Conservation (phyloP, 2,888 invertebrate genomes). For the Cerastis rubricosa region DNA sequence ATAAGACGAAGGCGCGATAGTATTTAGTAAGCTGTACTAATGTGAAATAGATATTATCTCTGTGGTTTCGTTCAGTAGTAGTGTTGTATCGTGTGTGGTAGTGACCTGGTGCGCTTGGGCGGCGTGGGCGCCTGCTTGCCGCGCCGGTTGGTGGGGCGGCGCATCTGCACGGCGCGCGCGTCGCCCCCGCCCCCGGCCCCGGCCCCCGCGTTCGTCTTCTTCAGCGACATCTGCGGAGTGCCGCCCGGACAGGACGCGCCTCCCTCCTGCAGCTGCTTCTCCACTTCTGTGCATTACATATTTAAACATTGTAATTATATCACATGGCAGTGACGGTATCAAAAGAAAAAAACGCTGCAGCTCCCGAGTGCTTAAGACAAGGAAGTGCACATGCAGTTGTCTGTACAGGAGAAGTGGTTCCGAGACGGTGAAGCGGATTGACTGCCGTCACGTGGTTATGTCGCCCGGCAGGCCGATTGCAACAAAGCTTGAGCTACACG, state of each 20-base stretch:
- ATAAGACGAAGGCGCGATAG: too few species aligned
- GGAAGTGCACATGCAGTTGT: neutral
- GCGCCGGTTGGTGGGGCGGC: conserved; percentile 96
- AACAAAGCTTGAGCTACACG: neutral
- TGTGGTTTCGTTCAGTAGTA: too few species aligned
- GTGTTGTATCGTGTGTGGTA: conserved; percentile 71
- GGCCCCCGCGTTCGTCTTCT: conserved; percentile 77
- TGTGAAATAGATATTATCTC: too few species aligned
- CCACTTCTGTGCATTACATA: conserved; percentile 93
- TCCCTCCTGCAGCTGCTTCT: conserved; percentile 96
- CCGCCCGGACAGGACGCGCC: conserved; percentile 87
- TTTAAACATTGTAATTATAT: neutral
- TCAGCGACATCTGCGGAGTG: conserved; percentile 91
- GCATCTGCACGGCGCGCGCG: conserved; percentile 95
- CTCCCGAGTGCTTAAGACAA: neutral
- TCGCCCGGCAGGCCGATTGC: neutral
- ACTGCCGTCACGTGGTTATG: too few species aligned
- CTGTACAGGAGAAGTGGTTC: too few species aligned
- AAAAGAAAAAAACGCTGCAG: neutral
- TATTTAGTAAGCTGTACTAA: too few species aligned
- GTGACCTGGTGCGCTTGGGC: conserved; percentile 96
- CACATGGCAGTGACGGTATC: neutral
- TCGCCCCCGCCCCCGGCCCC: conserved; percentile 88
- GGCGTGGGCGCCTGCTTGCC: conserved; percentile 99
- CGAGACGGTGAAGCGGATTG: too few species aligned